Evolutionary conservation across 2,113 vertebrate genomes (phyloP).

Genomic region (Psittacula cyanocephala): DNA sequence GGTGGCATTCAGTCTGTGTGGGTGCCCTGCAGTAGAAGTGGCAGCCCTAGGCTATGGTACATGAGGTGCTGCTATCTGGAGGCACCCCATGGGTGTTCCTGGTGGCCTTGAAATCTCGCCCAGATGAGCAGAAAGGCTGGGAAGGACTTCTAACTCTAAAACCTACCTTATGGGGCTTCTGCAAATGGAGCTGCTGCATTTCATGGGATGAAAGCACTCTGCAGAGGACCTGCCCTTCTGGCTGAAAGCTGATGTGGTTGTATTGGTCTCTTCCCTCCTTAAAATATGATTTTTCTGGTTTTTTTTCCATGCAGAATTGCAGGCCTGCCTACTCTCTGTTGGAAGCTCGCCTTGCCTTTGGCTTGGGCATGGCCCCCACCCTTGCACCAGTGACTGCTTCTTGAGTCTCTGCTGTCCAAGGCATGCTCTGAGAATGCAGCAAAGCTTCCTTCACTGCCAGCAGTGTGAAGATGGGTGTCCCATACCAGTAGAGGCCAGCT

Average conservation of each 20-base stretch:
- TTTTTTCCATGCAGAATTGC: not conserved
- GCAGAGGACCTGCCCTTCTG: not conserved
- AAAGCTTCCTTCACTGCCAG: not conserved
- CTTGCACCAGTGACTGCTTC: not conserved
- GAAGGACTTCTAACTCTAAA: not conserved
- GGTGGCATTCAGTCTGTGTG: not conserved
- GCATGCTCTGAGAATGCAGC: not conserved
- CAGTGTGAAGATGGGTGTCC: not conserved
- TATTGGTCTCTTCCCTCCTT: not conserved
- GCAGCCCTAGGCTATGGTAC: not conserved
- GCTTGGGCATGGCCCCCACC: fast-evolving
- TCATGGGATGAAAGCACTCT: not conserved
- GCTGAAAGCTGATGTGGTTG: not conserved
- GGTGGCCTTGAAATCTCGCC: not conserved
- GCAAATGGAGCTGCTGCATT: not conserved
- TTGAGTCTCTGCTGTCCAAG: not conserved
- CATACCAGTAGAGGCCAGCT: not conserved
- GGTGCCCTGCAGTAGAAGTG: not conserved
- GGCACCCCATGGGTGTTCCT: not conserved
- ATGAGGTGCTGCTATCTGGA: not conserved
- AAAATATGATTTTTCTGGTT: not conserved
- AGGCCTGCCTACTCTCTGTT: not conserved
- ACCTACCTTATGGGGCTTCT: not conserved
- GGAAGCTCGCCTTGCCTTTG: not conserved
- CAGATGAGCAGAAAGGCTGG: not conserved